These are phyloP conservation scores for Benitochromis conjunctus DNA, from an alignment of 2,113 vertebrate genomes.

Conservation along the genomic window DNA sequence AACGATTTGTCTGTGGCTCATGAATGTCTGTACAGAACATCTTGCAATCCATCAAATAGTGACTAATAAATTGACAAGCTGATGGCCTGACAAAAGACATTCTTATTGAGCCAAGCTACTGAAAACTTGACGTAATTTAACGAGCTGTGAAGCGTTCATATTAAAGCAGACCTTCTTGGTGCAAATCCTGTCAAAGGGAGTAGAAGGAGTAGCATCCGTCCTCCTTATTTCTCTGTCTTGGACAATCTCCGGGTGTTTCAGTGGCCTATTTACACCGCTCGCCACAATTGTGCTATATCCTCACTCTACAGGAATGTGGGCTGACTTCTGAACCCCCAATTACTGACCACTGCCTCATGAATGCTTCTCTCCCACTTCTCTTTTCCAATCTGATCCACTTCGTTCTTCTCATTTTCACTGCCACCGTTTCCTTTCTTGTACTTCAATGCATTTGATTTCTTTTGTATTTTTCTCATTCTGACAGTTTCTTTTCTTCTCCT, in stretches of 20 bases:
- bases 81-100: background rate
- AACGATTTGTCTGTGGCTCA: background rate
- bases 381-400: background rate
- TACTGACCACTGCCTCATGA: conserved; percentile 11
- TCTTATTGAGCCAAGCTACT: background rate
- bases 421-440: background rate
- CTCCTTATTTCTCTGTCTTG: background rate
- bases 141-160: background rate
- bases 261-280: background rate
- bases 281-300: background rate
- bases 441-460: background rate
- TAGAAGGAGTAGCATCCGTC: background rate
- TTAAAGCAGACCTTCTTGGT: background rate
- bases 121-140: background rate
- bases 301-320: conserved; percentile 41
- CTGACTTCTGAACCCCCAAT: conserved; percentile 17
- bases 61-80: background rate
- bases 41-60: background rate
- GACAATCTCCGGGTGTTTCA: background rate
- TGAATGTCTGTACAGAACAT: background rate
- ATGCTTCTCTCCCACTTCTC: background rate
- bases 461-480: background rate
- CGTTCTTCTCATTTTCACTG: background rate
- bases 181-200: background rate
- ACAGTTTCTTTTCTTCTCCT: background rate